Conservation (phyloP, 2,113 vertebrate genomes). For the Callorhinus ursinus region DNA sequence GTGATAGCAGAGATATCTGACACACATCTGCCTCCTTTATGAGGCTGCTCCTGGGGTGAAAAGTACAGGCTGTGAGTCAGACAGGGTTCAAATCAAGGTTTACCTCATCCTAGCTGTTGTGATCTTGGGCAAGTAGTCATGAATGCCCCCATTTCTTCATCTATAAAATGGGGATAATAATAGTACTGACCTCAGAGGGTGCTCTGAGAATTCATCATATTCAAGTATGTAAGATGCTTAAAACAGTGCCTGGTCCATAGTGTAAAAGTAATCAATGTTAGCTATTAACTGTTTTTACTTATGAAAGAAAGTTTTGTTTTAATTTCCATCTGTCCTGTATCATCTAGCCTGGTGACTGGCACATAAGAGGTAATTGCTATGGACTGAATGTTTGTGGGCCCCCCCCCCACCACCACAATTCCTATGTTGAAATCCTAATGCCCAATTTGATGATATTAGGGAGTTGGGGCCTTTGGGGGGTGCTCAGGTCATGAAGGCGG, state of each 20-base stretch:
- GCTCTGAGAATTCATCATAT: not conserved
- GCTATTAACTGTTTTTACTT: not conserved
- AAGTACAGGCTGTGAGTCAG: not conserved
- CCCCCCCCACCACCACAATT: not conserved
- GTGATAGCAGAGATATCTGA: not conserved
- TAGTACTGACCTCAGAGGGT: not conserved
- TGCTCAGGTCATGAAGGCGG: not conserved
- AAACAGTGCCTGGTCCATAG: not conserved
- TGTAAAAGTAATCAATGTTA: not conserved
- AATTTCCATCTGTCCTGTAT: not conserved
- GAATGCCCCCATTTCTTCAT: not conserved
- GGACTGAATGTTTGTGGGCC: not conserved
- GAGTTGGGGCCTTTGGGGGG: not conserved
- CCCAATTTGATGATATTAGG: not conserved
- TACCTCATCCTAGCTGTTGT: not conserved
- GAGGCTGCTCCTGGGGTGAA: not conserved
- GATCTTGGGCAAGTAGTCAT: not conserved
- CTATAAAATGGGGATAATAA: not conserved
- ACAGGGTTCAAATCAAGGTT: not conserved
- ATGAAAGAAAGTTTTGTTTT: not conserved
- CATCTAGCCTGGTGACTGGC: not conserved
- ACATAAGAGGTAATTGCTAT: not conserved
- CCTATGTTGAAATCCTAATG: not conserved
- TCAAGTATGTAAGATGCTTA: not conserved
- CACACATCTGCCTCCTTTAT: not conserved